These are phyloP conservation scores for Ectropis crepuscularia DNA, from an alignment of 2,888 invertebrate genomes.

Conservation along the genomic window DNA sequence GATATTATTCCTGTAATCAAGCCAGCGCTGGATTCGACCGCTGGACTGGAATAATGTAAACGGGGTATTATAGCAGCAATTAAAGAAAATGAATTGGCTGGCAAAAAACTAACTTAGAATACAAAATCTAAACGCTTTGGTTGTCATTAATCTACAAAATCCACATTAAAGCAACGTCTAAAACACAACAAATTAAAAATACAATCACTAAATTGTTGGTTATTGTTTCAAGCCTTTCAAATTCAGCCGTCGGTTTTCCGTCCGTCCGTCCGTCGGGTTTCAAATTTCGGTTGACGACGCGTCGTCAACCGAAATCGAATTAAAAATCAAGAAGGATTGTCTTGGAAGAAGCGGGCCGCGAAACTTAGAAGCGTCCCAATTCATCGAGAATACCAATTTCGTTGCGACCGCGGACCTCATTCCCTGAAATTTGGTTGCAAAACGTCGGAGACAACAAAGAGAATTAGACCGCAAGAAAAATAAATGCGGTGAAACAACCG, in stretches of 20 bases:
- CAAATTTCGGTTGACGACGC: too few species aligned
- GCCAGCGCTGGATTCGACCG: too few species aligned
- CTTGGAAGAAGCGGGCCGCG: conserved; percentile 57
- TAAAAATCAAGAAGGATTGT: conserved; percentile 69
- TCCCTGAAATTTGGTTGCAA: conserved; percentile 81
- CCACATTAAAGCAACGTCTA: conserved; percentile 5
- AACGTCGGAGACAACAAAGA: conserved; percentile 81
- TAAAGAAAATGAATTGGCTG: too few species aligned
- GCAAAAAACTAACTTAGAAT: background rate
- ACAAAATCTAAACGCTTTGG: background rate
- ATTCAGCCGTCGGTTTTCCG: conserved; percentile 37
- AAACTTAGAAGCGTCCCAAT: conserved; percentile 68
- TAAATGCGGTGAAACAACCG: conserved; percentile 78
- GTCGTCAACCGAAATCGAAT: conserved; percentile 58
- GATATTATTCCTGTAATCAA: too few species aligned
- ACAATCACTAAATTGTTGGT: conserved; percentile 24
- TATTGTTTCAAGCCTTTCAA: conserved; percentile 33
- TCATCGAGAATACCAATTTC: conserved; percentile 81
- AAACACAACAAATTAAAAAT: conserved; percentile 15
- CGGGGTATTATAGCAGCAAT: too few species aligned
- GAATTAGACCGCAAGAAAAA: conserved; percentile 83
- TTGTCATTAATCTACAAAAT: background rate
- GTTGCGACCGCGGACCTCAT: conserved; percentile 78
- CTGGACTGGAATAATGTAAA: too few species aligned
- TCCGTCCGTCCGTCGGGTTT: too few species aligned